Base-by-base conservation (phyloP, 2,113 vertebrate genomes). In the Rhinolophus ferrumequinum region DNA sequence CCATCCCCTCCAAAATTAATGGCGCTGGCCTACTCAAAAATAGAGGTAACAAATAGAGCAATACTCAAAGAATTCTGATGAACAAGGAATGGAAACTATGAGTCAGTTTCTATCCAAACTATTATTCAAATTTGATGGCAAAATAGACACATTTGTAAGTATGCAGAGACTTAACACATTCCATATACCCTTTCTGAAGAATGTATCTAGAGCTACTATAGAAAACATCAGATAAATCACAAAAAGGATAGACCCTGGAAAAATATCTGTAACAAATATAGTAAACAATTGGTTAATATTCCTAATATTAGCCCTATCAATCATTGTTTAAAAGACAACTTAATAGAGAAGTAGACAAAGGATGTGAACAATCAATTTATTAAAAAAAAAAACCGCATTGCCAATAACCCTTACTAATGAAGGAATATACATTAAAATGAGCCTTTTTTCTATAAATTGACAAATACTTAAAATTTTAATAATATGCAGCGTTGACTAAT, bases 381-480 rank as follows among this genome's bases (percentile, higher is more conserved):
- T 8, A 92, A 92, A 73, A 62, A 5, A 87, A 90, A 75, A 52
- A 70, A 44, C 24, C 85, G 5, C 26, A 22, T 84, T 2, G 21
- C 62, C 54, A 95, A 3, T 66, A 88, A 67, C 41, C 21, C 10
- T 95, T 19, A 79, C 19, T 85, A 69, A 38, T 83, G 15, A 91
- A 56, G 28, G 88, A 96, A 76, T 92, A 3, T 3, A 84, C 50
- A 70, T 83, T 81, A 90, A 87, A 94, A 41, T 75, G 15, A 62
- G n/a, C 41, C 15, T 26, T 58, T 64, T 52, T 90, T 86, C 14
- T 50, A 2, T 33, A 90, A 92, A 50, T 75, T 28, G 44, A 56
- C 28, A 81, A 85, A 77, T 95, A 56, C n/a, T 88, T 96, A 52
- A 94, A 84, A 56, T 83, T 95, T 89, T 95, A 80, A 15, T 70